Evolutionary conservation across 2,797 vertebrate species (phyloP).

Genomic region (Rhincodon typus): DNA sequence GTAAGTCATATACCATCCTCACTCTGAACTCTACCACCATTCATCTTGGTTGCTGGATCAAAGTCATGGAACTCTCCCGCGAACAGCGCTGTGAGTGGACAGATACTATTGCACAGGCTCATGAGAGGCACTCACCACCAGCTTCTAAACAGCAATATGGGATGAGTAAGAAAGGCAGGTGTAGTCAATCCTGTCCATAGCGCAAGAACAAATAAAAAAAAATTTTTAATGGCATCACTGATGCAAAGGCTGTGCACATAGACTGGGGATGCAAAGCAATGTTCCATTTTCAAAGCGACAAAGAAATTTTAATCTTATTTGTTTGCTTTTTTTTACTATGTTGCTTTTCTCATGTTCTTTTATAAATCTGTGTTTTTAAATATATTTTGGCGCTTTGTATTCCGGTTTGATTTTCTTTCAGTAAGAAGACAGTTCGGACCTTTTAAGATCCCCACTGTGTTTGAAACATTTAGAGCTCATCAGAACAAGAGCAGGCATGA

Average conservation of each 20-base stretch:
- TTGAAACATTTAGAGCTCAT: not conserved
- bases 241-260: not conserved
- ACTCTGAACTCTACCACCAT: not conserved
- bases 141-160: not conserved
- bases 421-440: not conserved
- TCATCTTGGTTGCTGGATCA: not conserved
- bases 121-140: not conserved
- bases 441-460: not conserved
- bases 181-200: not conserved
- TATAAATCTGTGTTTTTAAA: not conserved
- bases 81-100: not conserved
- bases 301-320: not conserved
- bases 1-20: not conserved
- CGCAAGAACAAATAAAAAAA: not conserved
- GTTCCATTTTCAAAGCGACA: not conserved
- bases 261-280: not conserved
- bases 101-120: not conserved
- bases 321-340: not conserved
- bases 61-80: not conserved
- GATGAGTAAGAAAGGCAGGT: not conserved
- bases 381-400: not conserved
- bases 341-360: not conserved
- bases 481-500: not conserved
- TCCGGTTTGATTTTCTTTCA: not conserved
- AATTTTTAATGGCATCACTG: not conserved